Evolutionary conservation across 2,888 invertebrate genomes (phyloP).

Genomic region (Coenonympha glycerion): DNA sequence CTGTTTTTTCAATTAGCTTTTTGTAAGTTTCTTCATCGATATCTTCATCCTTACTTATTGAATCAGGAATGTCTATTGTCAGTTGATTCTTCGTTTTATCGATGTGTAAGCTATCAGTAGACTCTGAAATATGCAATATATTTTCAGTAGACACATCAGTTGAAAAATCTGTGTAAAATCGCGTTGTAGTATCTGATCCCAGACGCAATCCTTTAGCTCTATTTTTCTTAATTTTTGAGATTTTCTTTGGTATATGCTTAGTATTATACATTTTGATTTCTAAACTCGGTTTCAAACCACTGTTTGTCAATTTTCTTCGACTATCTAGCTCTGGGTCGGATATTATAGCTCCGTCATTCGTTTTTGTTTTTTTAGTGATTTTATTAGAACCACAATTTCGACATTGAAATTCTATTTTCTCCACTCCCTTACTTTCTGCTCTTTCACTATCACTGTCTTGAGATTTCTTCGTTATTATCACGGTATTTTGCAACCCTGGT

Average conservation of each 20-base stretch:
- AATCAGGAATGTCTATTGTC: constrained; percentile 40
- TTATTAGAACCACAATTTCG: constrained; percentile 67
- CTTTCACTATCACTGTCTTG: constrained; percentile 59
- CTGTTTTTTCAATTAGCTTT: constrained; percentile 69
- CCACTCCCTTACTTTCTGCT: constrained; percentile 50
- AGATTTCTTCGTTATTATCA: constrained; percentile 50
- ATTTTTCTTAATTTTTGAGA: constrained; percentile 81
- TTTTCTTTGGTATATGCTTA: constrained; percentile 82
- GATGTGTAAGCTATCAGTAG: constrained; percentile 77
- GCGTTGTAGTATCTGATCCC: constrained; percentile 73
- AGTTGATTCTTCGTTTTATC: constrained; percentile 49
- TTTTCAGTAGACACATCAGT: constrained; percentile 79
- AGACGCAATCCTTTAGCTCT: constrained; percentile 74
- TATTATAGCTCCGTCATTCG: constrained; percentile 45
- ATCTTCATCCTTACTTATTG: constrained; percentile 62
- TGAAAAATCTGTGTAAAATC: constrained; percentile 80
- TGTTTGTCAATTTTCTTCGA: constrained; percentile 39
- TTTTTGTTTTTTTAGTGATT: constrained; percentile 51
- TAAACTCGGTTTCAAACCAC: constrained; percentile 49
- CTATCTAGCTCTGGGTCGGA: constrained; percentile 59
- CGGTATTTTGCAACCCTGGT: constrained; percentile 76
- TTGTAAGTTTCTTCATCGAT: constrained; percentile 69
- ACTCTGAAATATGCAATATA: constrained; percentile 79
- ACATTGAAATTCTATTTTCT: constrained; percentile 69
- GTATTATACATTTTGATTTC: constrained; percentile 79